phyloP scores from a whole-genome alignment of 2,888 invertebrate genomes.

The Aproaerema taeniolella region DNA sequence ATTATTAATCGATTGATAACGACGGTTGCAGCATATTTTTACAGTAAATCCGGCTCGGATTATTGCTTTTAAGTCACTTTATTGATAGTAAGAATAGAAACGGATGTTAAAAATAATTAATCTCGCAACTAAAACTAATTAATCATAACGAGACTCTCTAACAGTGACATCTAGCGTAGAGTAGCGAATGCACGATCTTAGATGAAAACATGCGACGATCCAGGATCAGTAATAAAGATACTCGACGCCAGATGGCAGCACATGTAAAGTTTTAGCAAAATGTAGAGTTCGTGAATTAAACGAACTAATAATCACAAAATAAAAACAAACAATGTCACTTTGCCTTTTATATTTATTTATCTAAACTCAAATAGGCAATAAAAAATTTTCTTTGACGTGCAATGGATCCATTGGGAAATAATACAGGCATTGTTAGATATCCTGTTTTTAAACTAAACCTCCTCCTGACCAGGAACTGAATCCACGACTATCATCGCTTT shows the following conservation, averaged over 20 bases:
- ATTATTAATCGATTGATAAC: background rate
- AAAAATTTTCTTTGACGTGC: no score
- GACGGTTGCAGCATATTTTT: background rate
- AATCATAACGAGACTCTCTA: background rate
- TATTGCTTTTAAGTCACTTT: background rate
- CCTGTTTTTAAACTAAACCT: no score
- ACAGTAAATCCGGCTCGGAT: background rate
- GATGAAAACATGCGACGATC: no score
- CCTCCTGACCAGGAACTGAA: no score
- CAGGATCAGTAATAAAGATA: constrained; percentile 8
- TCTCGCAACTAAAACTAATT: background rate
- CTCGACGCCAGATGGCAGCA: constrained; percentile 41
- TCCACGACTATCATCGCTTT: no score
- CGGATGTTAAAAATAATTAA: background rate
- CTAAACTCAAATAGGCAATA: no score
- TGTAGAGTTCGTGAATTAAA: background rate
- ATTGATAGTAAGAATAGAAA: background rate
- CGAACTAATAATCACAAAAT: no score
- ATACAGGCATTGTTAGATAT: no score
- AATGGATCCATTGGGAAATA: no score
- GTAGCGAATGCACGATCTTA: background rate
- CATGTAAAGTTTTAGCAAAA: background rate
- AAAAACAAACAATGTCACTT: no score
- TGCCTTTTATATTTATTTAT: no score
- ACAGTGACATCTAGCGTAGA: background rate